phyloP scores from a whole-genome alignment of 2,113 vertebrate species.

The Montifringilla adamsi region DNA sequence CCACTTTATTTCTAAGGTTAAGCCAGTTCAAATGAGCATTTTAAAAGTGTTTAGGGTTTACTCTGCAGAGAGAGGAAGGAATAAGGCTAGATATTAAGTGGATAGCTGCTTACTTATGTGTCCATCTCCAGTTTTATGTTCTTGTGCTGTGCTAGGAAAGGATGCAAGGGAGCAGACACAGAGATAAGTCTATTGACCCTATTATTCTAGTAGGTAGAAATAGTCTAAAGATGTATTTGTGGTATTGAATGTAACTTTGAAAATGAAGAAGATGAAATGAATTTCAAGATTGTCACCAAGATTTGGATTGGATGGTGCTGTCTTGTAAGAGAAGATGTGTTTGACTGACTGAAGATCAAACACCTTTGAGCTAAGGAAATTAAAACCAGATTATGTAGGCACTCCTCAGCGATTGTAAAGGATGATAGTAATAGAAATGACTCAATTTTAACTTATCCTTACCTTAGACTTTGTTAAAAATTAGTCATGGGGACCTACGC shows the following conservation, averaged over 20 bases:
- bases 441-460: not conserved
- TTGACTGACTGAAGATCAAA: not conserved
- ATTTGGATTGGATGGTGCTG: not conserved
- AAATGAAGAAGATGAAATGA: not conserved
- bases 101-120: not conserved
- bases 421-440: not conserved
- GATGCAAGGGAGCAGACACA: not conserved
- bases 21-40: not conserved
- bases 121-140: not conserved
- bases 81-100: not conserved
- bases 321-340: not conserved
- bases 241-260: not conserved
- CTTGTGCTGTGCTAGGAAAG: not conserved
- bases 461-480: not conserved
- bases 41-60: not conserved
- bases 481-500: not conserved
- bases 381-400: not conserved
- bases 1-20: not conserved
- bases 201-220: rapidly evolving
- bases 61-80: not conserved
- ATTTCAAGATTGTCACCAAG: not conserved
- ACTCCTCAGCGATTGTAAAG: not conserved
- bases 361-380: not conserved
- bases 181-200: not conserved
- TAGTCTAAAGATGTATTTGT: not conserved